Evolutionary conservation across 1,140 invertebrate genomes (phyloP), one percentile per base, ranked within the genome.

Genomic region (Prorops nasuta): DNA sequence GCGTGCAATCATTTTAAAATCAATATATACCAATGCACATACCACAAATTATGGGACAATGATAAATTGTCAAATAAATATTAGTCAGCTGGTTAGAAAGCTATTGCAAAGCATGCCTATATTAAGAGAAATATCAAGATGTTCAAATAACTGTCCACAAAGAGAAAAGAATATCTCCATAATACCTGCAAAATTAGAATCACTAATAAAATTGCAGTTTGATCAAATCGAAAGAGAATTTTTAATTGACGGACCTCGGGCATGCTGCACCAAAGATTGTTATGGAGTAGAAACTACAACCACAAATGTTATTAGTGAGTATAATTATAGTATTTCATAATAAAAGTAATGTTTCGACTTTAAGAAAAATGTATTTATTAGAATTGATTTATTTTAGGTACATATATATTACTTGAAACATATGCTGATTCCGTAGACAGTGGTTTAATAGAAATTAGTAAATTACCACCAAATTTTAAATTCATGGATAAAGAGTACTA

Each of bases 1-100:
- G 12, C 22, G 54, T n/a, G 44, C 37, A 7, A n/a, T 28, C 15
- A 31, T 51, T 0, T 51, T 51, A 16, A 35, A 43, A 32, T 3
- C 44, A 41, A 41, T 51, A 31, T 56, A 44, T 15, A 3, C 14
- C 8, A 14, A 22, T 22, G 7, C 15, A 4, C 34, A 6, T 28
- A 35, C 9, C 34, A n/a, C 7, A 8, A 22, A n/a, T 15, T 22
- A n/a, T 47, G 34, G 9, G 10, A 28, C 4, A 4, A 28, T 22
- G 9, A 7, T 47, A 16, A 28, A 47, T 28, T 36, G 34, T 9
- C 21, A 21, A 17, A 28, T 17, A 3, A 37, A 38, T 28, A 21
- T 39, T 16, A 12, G 10, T 15, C 10, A 24, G 28, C 4, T 20
- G 9, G 35, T 14, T 2, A 22, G 4, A 17, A 22, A 28, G 14